Conservation (phyloP, 2,888 invertebrate genomes). For the Plemyria rubiginata region DNA sequence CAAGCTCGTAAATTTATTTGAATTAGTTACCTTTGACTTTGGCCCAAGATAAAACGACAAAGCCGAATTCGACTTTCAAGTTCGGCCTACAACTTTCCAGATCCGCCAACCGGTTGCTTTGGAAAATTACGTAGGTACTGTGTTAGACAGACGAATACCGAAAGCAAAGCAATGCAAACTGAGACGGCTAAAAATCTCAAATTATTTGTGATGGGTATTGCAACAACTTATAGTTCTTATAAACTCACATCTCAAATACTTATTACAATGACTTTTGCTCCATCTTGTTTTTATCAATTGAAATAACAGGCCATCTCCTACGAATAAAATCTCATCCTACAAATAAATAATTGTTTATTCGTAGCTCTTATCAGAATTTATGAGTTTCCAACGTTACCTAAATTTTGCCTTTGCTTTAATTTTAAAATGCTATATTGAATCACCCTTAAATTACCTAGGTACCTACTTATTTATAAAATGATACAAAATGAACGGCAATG, state of each 20-base stretch:
- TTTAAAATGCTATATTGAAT: no score
- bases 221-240: constrained; percentile 2
- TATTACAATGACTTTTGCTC: constrained; percentile 5
- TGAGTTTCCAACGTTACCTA: background rate
- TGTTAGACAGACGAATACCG: constrained; percentile 16
- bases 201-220: constrained; percentile 1
- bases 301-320: background rate
- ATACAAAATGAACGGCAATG: no score
- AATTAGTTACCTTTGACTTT: constrained; percentile 6
- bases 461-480: no score
- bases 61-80: constrained; percentile 18
- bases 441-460: no score
- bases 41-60: background rate
- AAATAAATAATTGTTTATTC: no score
- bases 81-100: constrained; percentile 27
- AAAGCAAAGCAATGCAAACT: constrained; percentile 17
- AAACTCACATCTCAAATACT: constrained; percentile 10
- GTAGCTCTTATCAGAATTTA: background rate
- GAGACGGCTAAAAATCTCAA: constrained; percentile 5
- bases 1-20: background rate
- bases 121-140: constrained; percentile 19
- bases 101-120: constrained; percentile 26
- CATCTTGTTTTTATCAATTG: background rate
- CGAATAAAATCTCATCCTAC: no score
- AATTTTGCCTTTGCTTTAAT: no score